Evolutionary conservation across 2,797 vertebrate genomes (phyloP).

Genomic region (Pseudocheirus occidentalis): DNA sequence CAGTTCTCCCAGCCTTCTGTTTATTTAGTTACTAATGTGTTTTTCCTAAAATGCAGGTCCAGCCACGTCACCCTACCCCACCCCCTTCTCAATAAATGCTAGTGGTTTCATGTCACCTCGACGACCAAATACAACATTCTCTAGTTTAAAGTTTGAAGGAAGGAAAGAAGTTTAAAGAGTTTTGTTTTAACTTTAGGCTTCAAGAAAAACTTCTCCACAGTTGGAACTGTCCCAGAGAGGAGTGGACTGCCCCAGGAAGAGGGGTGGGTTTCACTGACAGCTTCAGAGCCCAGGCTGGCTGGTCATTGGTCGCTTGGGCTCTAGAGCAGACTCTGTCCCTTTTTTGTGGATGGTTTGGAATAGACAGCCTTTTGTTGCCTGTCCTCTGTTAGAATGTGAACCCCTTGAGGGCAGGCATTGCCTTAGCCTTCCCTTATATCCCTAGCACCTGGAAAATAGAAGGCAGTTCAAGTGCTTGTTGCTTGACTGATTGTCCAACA

Average conservation of each 20-base stretch:
- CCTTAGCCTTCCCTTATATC: background rate
- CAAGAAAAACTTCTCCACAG: background rate
- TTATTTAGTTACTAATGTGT: background rate
- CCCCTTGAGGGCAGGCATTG: background rate
- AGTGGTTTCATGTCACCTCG: background rate
- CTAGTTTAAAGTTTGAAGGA: background rate
- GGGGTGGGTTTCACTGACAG: background rate
- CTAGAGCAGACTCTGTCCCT: background rate
- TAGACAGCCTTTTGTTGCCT: background rate
- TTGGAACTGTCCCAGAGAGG: background rate
- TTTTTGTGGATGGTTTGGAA: background rate
- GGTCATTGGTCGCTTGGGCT: background rate
- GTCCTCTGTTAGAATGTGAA: background rate
- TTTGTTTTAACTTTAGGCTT: background rate
- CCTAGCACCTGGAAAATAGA: background rate
- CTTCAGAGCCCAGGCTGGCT: background rate
- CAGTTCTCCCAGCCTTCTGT: background rate
- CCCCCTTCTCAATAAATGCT: background rate
- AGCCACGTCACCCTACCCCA: background rate
- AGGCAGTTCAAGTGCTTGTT: background rate
- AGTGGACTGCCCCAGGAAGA: no score
- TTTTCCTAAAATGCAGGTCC: background rate
- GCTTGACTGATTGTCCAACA: background rate
- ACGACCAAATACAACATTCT: background rate
- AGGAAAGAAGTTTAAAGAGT: background rate